A percentile compares a stretch with the other conserved stretches of the same genome.
Evolutionary conservation across 1,140 invertebrate species (phyloP).

Genomic region (Drosophila sechellia): DNA sequence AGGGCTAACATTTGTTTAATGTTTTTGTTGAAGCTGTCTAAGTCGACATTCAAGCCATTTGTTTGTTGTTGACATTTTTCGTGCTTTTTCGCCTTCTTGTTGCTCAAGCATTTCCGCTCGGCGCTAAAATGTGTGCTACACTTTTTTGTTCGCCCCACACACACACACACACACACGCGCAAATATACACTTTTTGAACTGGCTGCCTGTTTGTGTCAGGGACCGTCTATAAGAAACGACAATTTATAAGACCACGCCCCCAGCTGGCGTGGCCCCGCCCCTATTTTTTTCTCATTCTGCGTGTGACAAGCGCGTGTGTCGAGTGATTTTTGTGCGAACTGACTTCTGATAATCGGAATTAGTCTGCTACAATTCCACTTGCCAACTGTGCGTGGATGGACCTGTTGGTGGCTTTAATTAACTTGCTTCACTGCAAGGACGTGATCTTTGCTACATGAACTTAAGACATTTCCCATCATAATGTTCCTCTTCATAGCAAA

Average conservation of each 20-base stretch:
- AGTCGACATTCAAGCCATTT: constrained; percentile 32
- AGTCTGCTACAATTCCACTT: constrained; percentile 16
- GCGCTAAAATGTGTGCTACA: constrained; percentile 70
- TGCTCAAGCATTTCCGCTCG: constrained; percentile 70
- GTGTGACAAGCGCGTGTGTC: constrained; percentile 67
- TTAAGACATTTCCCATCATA: neutral
- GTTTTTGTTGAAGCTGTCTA: constrained; percentile 31
- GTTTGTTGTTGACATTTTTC: constrained; percentile 50
- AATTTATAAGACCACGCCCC: constrained; percentile 64
- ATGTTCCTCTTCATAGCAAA: neutral
- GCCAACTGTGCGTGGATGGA: constrained; percentile 3
- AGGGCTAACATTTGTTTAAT: constrained; percentile 17
- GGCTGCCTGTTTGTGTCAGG: constrained; percentile 56
- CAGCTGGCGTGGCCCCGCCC: constrained; percentile 19
- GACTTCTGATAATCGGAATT: constrained; percentile 55
- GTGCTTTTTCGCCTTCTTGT: constrained; percentile 41
- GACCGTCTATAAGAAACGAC: constrained; percentile 59
- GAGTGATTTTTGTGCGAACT: constrained; percentile 66
- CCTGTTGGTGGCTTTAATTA: constrained; percentile 64
- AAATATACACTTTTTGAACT: neutral
- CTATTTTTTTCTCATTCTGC: constrained; percentile 52
- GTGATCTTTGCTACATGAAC: neutral
- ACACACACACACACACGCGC: neutral
- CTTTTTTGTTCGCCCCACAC: constrained; percentile 34
- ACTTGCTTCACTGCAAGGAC: constrained; percentile 41